phyloP scores from a whole-genome alignment of 2,888 invertebrate genomes.

The Drosophila demipolita region DNA sequence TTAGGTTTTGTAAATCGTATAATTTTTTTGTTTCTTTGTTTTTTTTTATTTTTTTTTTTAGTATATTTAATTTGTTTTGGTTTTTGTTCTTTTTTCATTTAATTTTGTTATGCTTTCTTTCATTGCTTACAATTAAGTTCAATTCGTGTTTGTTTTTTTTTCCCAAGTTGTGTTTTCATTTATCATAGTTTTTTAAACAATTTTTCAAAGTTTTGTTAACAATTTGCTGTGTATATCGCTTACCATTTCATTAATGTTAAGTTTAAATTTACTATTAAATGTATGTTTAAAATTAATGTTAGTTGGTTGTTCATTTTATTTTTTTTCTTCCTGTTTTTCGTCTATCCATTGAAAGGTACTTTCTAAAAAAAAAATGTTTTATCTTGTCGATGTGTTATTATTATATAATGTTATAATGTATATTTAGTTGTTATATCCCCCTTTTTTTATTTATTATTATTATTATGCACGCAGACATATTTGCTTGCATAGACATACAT shows the following conservation, averaged over 20 bases:
- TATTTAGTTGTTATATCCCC: slow-evolving; percentile 49
- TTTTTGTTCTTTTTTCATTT: background rate
- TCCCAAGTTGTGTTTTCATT: slow-evolving; percentile 33
- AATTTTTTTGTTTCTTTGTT: slow-evolving; percentile 45
- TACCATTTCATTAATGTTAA: slow-evolving; percentile 53
- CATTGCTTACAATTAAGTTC: slow-evolving; percentile 53
- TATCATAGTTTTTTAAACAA: slow-evolving; percentile 54
- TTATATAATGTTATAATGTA: slow-evolving; percentile 57
- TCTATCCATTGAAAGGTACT: slow-evolving; percentile 68
- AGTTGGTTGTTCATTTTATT: slow-evolving; percentile 50
- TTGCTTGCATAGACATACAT: slow-evolving; percentile 23
- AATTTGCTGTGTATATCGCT: slow-evolving; percentile 64
- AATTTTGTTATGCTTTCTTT: slow-evolving; percentile 21
- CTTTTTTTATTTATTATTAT: background rate
- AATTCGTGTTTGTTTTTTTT: slow-evolving; percentile 42
- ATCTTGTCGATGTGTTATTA: slow-evolving; percentile 22
- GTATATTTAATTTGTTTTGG: slow-evolving; percentile 50
- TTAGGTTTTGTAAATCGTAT: slow-evolving; percentile 70
- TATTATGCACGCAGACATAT: slow-evolving; percentile 17
- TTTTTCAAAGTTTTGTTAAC: slow-evolving; percentile 66
- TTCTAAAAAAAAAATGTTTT: slow-evolving; percentile 69
- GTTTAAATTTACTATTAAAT: slow-evolving; percentile 73
- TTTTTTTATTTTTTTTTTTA: slow-evolving; percentile 39
- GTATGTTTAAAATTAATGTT: slow-evolving; percentile 74
- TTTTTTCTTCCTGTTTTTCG: slow-evolving; percentile 24